phyloP scores from a whole-genome alignment of 2,113 vertebrate genomes.

The Arizona elegans region DNA sequence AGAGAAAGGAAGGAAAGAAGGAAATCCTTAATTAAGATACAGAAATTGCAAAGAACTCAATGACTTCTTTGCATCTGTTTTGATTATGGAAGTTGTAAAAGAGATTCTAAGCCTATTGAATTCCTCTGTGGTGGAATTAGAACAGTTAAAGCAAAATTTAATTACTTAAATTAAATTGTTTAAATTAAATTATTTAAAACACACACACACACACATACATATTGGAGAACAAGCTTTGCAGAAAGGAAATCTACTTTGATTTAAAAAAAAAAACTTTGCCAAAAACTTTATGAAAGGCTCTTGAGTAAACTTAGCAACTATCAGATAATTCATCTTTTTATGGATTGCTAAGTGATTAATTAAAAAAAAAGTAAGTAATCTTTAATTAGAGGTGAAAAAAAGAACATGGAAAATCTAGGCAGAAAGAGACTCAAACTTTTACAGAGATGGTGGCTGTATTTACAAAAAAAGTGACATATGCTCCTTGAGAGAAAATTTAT shows the following conservation, averaged over 20 bases:
- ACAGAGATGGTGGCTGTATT: background rate
- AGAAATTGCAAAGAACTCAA: background rate
- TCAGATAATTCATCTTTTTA: background rate
- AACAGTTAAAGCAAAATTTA: background rate
- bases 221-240: background rate
- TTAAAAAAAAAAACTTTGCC: background rate
- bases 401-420: background rate
- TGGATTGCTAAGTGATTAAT: background rate
- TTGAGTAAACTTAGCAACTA: background rate
- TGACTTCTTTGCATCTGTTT: background rate
- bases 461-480: background rate
- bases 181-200: no score
- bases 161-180: no score
- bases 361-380: background rate
- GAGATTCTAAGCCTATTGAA: background rate
- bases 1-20: background rate
- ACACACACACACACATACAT: no score
- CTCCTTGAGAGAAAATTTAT: background rate
- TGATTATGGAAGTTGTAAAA: background rate
- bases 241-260: background rate
- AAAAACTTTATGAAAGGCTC: background rate
- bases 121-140: background rate
- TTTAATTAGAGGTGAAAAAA: background rate
- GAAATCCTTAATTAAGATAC: background rate
- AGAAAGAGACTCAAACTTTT: background rate